Evolutionary conservation across 1,140 invertebrate species (phyloP), one percentile per base, ranked within the genome.

Genomic region (Archivesica marissinica): DNA sequence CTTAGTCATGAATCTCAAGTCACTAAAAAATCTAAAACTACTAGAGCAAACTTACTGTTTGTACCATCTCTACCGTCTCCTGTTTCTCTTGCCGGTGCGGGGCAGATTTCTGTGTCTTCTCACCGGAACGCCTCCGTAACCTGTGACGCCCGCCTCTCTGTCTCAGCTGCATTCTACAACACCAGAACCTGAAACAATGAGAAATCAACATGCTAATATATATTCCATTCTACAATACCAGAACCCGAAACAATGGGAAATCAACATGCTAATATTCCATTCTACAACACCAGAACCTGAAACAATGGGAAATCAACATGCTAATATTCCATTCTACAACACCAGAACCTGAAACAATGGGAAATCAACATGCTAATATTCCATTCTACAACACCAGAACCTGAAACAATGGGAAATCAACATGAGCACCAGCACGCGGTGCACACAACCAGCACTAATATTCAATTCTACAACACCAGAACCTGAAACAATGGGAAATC

Each of bases 131-230:
- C 25, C 66, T 28, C 41, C 35, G 50, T 39, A 64, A 68, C 38
- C 76, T 66, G 41, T 74, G 77, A 39, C 41, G 54, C 0, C 80
- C 86, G 6, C 68, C 59, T 61, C 83, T 87, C 6, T 83, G 81
- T 28, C 86, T 75, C 28, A 87, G 54, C 80, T 87, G 86, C 86
- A 87, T 68, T 78, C 25, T 52, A 50, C 17, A 44, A 59, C 28
- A 75, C 68, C 54, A 23, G 33, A 47, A 72, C 15, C 56, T 50
- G 56, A 35, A 56, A 44, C 20, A 20, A 20, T 74, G 4, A 11
- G 7, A 68, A 68, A 15, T 17, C 9, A 68, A 33, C 6, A 23
- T 4, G 28, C 35, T 68, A n/a, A 17, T 11, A 23, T n/a, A n/a
- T n/a, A n/a, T n/a, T n/a, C n/a, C 86, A 87, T 68, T 78, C 25